These are phyloP conservation scores for Bellardia pandia DNA, from an alignment of 2,888 invertebrate genomes.

Conservation along the genomic window DNA sequence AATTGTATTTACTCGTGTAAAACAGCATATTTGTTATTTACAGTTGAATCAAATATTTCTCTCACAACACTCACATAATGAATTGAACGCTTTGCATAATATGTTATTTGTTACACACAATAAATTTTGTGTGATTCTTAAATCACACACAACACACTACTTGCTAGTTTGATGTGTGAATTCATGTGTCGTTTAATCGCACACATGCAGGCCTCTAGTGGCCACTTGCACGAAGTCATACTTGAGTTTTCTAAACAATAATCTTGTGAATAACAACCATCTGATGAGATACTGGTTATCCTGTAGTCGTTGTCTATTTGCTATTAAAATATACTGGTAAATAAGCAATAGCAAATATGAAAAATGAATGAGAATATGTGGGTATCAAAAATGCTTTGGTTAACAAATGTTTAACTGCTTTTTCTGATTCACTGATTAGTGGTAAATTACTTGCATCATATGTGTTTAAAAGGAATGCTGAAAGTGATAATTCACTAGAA, in stretches of 20 bases:
- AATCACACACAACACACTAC: too few relatives aligned
- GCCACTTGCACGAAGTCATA: conserved; percentile 89
- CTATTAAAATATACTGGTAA: conserved; percentile 79
- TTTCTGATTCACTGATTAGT: conserved; percentile 66
- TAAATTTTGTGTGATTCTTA: too few relatives aligned
- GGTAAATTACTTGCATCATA: conserved; percentile 67
- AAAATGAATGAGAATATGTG: conserved; percentile 81
- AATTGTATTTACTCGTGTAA: too few relatives aligned
- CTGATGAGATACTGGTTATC: conserved; percentile 74
- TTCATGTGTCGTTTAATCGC: too few relatives aligned
- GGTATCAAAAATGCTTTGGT: conserved; percentile 82
- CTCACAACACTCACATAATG: too few relatives aligned
- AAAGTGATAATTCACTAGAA: conserved; percentile 63
- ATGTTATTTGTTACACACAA: too few relatives aligned
- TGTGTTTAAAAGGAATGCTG: conserved; percentile 61
- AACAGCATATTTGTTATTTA: too few relatives aligned
- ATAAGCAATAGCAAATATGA: conserved; percentile 80
- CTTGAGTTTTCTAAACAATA: conserved; percentile 77
- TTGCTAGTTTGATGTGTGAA: too few relatives aligned
- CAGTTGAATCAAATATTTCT: too few relatives aligned
- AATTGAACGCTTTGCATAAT: too few relatives aligned
- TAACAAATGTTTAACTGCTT: conserved; percentile 77
- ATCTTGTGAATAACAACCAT: conserved; percentile 76
- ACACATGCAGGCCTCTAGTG: too few relatives aligned
- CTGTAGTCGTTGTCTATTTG: conserved; percentile 75